Conservation (phyloP, 1,140 invertebrate genomes). For the Lanistes nyassanus region DNA sequence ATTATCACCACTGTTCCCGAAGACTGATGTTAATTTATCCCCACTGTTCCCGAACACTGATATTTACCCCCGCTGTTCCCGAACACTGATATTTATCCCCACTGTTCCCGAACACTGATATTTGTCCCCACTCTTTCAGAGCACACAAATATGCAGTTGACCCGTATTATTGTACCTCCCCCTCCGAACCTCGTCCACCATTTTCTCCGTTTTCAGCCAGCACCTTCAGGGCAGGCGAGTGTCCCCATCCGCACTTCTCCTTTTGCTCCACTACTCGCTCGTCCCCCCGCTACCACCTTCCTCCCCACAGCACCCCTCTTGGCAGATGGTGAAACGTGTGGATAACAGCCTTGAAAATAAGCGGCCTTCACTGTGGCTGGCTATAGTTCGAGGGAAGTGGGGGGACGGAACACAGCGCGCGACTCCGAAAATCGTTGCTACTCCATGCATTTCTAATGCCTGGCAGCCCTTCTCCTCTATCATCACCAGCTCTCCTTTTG, state of each 20-base stretch:
- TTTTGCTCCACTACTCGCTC: neutral
- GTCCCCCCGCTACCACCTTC: neutral
- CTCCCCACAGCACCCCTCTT: neutral
- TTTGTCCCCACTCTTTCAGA: no score
- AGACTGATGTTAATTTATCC: no score
- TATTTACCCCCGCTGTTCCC: no score
- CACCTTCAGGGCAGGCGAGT: no score
- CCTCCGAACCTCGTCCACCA: neutral
- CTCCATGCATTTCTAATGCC: conserved; percentile 23
- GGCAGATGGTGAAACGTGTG: conserved; percentile 12
- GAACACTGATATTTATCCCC: no score
- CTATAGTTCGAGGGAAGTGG: no score
- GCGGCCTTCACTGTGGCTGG: neutral
- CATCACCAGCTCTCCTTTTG: no score
- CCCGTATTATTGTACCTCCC: conserved; percentile 5
- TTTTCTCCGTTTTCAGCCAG: neutral
- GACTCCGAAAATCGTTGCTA: conserved; percentile 23
- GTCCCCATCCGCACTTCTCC: neutral
- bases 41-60: no score
- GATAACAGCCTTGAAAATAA: conserved; percentile 6
- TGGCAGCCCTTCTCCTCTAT: no score
- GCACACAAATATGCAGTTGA: no score
- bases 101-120: no score
- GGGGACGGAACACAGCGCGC: neutral
- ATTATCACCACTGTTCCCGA: no score